phyloP scores from a whole-genome alignment of 2,797 vertebrate species.

The Syngnathus acus region DNA sequence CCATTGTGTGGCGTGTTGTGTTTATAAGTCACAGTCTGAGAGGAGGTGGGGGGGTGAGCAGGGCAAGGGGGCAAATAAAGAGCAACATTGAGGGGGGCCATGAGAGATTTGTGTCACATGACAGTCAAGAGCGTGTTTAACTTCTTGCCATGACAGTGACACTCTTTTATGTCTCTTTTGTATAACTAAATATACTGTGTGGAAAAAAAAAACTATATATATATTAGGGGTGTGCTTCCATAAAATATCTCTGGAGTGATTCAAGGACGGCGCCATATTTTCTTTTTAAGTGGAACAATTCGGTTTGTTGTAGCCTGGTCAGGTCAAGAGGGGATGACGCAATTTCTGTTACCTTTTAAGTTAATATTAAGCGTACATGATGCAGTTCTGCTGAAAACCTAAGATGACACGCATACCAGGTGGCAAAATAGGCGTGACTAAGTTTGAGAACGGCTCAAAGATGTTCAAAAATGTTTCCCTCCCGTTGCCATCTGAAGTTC shows the following conservation, averaged over 20 bases:
- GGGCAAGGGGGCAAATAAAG: constrained; percentile 24
- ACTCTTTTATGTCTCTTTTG: no score
- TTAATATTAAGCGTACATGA: no score
- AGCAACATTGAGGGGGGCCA: constrained; percentile 33
- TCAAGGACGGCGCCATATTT: no score
- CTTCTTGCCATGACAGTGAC: constrained; percentile 10
- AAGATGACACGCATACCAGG: not conserved
- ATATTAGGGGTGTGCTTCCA: no score
- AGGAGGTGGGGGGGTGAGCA: constrained; percentile 8
- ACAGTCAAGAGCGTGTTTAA: constrained; percentile 41
- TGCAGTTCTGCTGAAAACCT: not conserved
- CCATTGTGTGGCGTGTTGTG: constrained; percentile 90
- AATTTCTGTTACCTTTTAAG: no score
- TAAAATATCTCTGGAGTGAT: no score
- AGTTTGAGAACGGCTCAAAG: not conserved
- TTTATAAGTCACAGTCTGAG: constrained; percentile 86
- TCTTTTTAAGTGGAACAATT: no score
- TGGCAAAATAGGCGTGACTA: not conserved
- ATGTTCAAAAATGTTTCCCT: no score
- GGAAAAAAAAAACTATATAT: no score
- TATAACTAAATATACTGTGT: no score
- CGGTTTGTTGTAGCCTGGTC: no score
- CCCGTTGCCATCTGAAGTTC: constrained; percentile 42
- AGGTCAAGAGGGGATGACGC: no score
- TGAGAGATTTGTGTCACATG: constrained; percentile 54